Base-by-base conservation (phyloP, 2,888 invertebrate species). In the Hetaerina titia region DNA sequence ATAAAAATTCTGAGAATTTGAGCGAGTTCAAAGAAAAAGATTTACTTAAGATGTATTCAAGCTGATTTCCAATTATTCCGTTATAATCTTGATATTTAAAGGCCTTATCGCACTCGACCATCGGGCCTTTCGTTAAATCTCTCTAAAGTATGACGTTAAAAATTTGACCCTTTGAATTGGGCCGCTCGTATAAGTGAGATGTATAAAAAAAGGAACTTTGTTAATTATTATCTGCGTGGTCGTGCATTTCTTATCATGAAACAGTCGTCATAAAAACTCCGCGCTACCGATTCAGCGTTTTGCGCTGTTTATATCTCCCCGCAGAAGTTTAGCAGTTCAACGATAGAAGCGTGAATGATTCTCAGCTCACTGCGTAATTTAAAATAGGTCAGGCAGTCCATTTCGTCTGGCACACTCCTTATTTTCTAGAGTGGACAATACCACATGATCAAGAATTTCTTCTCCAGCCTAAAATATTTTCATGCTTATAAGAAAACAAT, bases 281-380 rank as follows among this genome's bases (percentile, higher is more conserved):
- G 45, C n/a, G n/a, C n/a, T 8, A n/a, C n/a, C n/a, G 4, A 69
- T 69, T 22, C n/a, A 11, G 69, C 22, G 69, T 69, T 69, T 69
- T 69, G 69, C n/a, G n/a, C n/a, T 17, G 8, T n/a, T n/a, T 17
- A 6, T n/a, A 69, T 8, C n/a, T n/a, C 8, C n/a, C 69, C n/a
- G 22, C n/a, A 69, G 8, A n/a, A 69, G 69, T 69, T 69, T 2
- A 69, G 11, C n/a, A 4, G 7, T 69, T 69, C 69, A 69, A 22
- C 69, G n/a, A 69, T 69, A n/a, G 69, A 69, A n/a, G 22, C n/a
- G 69, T 69, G n/a, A 69, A 69, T 69, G 69, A 69, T 69, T 69
- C n/a, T 69, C 69, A n/a, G 22, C 69, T n/a, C n/a, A n/a, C n/a
- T 69, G 9, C 69, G n/a, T 69, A 69, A 69, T 69, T 69, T n/a